A percentile compares a stretch with the other conserved stretches of the same genome.
phyloP scores from a whole-genome alignment of 2,888 invertebrate species.

The Erannis defoliaria region DNA sequence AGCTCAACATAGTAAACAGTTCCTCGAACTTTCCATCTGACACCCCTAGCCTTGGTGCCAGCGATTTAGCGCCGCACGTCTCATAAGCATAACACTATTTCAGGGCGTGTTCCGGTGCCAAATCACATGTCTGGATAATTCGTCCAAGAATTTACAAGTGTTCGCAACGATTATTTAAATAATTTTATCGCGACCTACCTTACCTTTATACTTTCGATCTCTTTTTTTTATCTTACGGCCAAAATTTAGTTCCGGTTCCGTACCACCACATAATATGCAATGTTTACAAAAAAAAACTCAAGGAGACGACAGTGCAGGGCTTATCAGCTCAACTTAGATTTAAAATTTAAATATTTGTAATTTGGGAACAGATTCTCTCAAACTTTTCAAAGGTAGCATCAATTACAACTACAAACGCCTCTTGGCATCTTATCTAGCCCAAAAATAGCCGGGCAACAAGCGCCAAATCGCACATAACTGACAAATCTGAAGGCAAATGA shows the following conservation, averaged over 20 bases:
- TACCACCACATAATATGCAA: too few species aligned
- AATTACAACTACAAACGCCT: background rate
- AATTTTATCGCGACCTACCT: background rate
- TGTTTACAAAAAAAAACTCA: too few species aligned
- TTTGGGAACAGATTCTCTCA: too few species aligned
- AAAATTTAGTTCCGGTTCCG: too few species aligned
- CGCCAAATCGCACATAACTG: constrained; percentile 45
- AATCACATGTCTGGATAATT: background rate
- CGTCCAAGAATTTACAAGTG: background rate
- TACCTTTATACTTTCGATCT: too few species aligned
- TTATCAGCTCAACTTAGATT: too few species aligned
- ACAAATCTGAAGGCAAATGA: constrained; percentile 16
- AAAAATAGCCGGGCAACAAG: constrained; percentile 41
- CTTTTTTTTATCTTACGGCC: too few species aligned
- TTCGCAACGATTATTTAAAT: background rate
- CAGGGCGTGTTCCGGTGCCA: background rate
- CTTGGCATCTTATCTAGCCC: constrained; percentile 40
- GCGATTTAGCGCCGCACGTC: constrained; percentile 1
- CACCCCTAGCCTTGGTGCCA: background rate
- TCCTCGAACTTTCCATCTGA: background rate
- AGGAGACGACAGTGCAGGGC: too few species aligned
- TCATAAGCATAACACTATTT: constrained; percentile 3
- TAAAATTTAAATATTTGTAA: too few species aligned
- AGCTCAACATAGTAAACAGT: background rate
- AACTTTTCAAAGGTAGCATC: background rate